Conservation (phyloP, 2,888 invertebrate species). For the Allacma fusca region DNA sequence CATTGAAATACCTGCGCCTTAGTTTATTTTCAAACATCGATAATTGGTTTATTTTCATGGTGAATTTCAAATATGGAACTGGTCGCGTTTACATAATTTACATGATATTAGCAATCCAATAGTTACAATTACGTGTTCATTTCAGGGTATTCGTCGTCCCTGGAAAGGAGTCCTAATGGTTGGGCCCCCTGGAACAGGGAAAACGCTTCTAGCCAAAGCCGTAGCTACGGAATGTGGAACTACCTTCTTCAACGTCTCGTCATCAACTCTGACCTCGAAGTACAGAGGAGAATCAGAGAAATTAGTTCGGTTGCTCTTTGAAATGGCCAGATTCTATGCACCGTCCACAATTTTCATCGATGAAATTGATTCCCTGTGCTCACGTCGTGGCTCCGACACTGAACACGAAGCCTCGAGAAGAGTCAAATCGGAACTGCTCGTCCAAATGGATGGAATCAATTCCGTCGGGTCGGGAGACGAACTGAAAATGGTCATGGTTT, state of each 20-base stretch:
- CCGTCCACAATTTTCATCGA: slow-evolving; percentile 99
- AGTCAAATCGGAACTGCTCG: slow-evolving; percentile 95
- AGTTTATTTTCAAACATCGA: too few relatives aligned
- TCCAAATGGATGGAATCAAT: slow-evolving; percentile 96
- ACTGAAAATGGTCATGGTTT: slow-evolving; percentile 89
- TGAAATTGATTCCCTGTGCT: slow-evolving; percentile 97
- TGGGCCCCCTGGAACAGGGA: slow-evolving; percentile 74
- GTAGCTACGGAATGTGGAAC: slow-evolving; percentile 98
- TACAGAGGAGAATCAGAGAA: slow-evolving; percentile 99
- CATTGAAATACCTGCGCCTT: too few relatives aligned
- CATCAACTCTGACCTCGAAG: slow-evolving; percentile 96
- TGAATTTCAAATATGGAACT: too few relatives aligned
- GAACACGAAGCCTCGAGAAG: slow-evolving; percentile 97
- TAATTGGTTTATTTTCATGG: too few relatives aligned
- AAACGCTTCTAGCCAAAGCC: slow-evolving; percentile 96
- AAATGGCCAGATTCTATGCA: slow-evolving; percentile 98
- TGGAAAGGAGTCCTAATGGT: slow-evolving; percentile 96
- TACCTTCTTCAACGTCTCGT: slow-evolving; percentile 96
- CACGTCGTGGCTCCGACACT: slow-evolving; percentile 90
- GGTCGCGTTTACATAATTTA: too few relatives aligned
- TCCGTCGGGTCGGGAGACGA: slow-evolving; percentile 65
- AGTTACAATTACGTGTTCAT: too few relatives aligned
- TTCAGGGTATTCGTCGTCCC: slow-evolving; percentile 87
- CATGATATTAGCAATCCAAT: too few relatives aligned
- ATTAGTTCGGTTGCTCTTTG: slow-evolving; percentile 92